Base-by-base conservation (phyloP, 2,797 vertebrate species). In the Yasuhikotakia modesta region DNA sequence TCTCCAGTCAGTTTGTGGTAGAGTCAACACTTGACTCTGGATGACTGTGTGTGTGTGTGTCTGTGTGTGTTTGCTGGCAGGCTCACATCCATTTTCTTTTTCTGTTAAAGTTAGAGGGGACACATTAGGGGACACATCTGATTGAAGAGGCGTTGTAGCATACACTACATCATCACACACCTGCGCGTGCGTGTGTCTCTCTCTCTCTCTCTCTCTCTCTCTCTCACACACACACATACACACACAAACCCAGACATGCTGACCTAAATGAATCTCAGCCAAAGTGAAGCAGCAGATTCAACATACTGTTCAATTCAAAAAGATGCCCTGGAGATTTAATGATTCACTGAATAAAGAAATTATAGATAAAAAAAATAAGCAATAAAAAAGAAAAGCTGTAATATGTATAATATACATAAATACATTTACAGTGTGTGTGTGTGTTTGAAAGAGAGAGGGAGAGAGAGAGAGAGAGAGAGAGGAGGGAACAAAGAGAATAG, bases 191-290 rank as follows among this genome's bases (percentile, higher is more conserved):
- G n/a, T n/a, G n/a, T n/a, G n/a, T n/a, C n/a, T n/a, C n/a, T n/a
- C n/a, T n/a, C n/a, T n/a, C n/a, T n/a, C n/a, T n/a, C n/a, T n/a
- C n/a, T n/a, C n/a, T n/a, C n/a, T n/a, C n/a, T n/a, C n/a, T n/a
- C n/a, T n/a, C n/a, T n/a, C n/a, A n/a, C 16, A 12, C 70, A 60
- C 53, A 58, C 53, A 19, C 70, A 72, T 21, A 35, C 86, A 88
- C 87, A 91, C 88, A 16, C 13, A 61, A 61, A 61, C 27, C 27
- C 27, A 61, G 58, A 92, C 90, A 78, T 86, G 86, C 84, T 92
- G 91, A 92, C 90, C 89, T 91, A 91, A 88, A 92, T 92, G 86
- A 86, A 89, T 83, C 82, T 85, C 86, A 4, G 17, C 35, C 63
- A 61, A 24, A 24, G 1, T 13, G 2, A 45, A 35, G 16, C 1